Base-by-base conservation (phyloP, 64 coral and sea anemone species). In the Actinia equina region DNA sequence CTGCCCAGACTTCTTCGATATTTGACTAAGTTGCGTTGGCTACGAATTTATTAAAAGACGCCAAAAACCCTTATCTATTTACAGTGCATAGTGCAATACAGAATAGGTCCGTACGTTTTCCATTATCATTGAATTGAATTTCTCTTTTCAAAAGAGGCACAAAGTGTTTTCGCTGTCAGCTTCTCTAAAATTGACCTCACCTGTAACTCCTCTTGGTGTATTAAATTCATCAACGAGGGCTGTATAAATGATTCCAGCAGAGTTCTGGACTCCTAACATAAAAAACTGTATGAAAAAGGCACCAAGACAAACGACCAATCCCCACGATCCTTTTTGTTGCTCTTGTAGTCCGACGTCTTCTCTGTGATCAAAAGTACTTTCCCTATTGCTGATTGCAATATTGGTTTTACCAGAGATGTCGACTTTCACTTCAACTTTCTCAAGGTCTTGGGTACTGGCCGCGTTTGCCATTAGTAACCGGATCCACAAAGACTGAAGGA, bases 201-300 rank as follows among this genome's bases (percentile, higher is more conserved):
- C 93, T 88, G 93, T 94, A 8, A 82, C 89, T 54, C 88, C 93
- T 23, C 89, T 90, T 2, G 45, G 89, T 43, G 89, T 79, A 25
- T 86, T 77, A 6, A 94, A 64, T 65, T 91, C 85, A 51, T 94
- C 71, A 22, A 94, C 88, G 1, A 94, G 79, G 19, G 89, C 89
- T 20, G 88, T 87, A 83, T 94, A 94, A 23, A 94, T 95, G 82
- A 99, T 93, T 59, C 97, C 97, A 11, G 93, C 94, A 3, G 93
- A 88, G 80, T 99, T 99, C 76, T 99, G 93, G 63, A 94, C 94
- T 63, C 97, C 97, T 59, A 99, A 91, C 37, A 90, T 93, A 3
- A 99, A 89, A 91, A 99, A 99, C 80, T 99, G 94, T 46, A 90
- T 89, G 43, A 99, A 60, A 93, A 99, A 99, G 61, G 97, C 91